Conservation (phyloP, 2,113 vertebrate genomes). For the Nothoprocta perdicaria region DNA sequence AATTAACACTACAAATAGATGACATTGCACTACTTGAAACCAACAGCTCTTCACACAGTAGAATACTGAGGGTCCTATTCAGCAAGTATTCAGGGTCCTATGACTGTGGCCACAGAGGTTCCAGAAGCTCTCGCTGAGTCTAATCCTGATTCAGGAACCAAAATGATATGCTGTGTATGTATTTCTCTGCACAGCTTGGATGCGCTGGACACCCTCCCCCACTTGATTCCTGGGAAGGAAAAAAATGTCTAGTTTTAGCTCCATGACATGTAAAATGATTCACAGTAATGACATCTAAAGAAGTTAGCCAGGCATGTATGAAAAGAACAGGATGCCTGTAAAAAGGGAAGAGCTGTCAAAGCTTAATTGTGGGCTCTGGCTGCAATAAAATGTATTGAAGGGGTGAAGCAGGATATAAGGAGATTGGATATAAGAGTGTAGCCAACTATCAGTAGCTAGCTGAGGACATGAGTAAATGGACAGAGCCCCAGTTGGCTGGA, state of each 20-base stretch:
- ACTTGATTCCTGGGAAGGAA: constrained; percentile 68
- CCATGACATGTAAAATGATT: constrained; percentile 29
- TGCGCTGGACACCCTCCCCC: constrained; percentile 60
- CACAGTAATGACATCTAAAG: constrained; percentile 56
- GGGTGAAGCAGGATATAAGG: background rate
- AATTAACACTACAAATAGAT: constrained; percentile 40
- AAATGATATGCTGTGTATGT: constrained; percentile 72
- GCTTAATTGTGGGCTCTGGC: constrained; percentile 62
- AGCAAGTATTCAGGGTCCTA: constrained; percentile 70
- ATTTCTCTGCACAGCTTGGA: constrained; percentile 67
- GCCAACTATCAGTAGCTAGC: background rate
- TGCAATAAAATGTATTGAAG: constrained; percentile 54
- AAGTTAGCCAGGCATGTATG: constrained; percentile 61
- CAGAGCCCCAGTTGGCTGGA: background rate
- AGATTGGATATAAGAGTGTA: background rate
- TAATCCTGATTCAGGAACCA: constrained; percentile 76
- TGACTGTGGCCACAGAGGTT: constrained; percentile 64
- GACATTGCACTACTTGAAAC: constrained; percentile 39
- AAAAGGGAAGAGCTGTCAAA: constrained; percentile 69
- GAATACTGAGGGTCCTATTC: constrained; percentile 69
- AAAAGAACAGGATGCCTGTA: constrained; percentile 65
- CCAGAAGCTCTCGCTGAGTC: constrained; percentile 61
- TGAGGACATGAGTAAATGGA: background rate
- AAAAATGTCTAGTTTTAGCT: constrained; percentile 49
- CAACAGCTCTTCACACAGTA: constrained; percentile 66